Evolutionary conservation across 2,797 vertebrate genomes (phyloP).

Genomic region (Channallabes apus): DNA sequence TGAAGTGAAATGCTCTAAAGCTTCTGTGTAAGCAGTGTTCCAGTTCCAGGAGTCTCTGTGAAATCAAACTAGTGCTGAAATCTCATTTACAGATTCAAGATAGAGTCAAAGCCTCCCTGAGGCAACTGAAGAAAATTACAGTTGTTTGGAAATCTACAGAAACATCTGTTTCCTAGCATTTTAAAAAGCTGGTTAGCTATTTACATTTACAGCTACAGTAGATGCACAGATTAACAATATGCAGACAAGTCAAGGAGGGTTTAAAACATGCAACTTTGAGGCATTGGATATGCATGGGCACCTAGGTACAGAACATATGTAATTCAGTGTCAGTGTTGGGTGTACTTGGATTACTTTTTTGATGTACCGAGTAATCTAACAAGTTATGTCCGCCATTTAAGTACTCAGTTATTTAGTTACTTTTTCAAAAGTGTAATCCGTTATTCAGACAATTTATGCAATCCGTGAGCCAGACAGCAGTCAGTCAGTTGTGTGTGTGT

Average conservation of each 20-base stretch:
- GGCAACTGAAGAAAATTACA: not conserved
- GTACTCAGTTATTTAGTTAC: no score
- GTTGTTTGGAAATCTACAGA: no score
- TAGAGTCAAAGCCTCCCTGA: not conserved
- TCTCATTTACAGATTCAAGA: not conserved
- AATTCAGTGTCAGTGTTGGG: no score
- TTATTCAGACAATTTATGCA: no score
- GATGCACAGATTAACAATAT: not conserved
- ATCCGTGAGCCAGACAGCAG: no score
- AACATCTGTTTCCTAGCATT: no score
- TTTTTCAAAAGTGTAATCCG: no score
- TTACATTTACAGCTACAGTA: not conserved
- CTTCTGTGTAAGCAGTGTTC: conserved; percentile 12
- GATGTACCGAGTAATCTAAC: no score
- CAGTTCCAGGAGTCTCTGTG: not conserved
- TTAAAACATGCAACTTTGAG: not conserved
- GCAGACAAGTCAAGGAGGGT: not conserved
- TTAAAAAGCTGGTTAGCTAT: not conserved
- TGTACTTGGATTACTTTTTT: no score
- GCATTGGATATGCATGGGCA: not conserved
- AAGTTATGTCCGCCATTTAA: no score
- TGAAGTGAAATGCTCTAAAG: not conserved
- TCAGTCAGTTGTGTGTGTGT: no score
- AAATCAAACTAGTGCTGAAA: not conserved
- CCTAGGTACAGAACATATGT: not conserved